Percentiles rank a stretch among this genome's conserved stretches.
Evolutionary conservation across 2,113 vertebrate genomes (phyloP).

Genomic region (Psophia crepitans): DNA sequence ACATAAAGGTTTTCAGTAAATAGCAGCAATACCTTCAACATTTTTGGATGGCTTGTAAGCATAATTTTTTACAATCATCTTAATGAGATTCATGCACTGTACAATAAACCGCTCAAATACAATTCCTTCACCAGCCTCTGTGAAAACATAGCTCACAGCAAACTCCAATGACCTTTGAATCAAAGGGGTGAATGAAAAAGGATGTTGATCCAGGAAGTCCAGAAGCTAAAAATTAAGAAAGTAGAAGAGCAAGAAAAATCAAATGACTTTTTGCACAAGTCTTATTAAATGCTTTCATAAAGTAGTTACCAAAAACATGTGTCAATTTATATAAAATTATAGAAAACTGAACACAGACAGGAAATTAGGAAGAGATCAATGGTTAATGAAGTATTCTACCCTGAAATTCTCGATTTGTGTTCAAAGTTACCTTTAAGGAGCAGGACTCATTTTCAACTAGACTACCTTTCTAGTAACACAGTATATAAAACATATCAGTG

Average conservation of each 20-base stretch:
- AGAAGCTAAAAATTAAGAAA: constrained; percentile 79
- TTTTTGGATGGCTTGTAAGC: constrained; percentile 95
- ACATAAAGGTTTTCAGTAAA: background rate
- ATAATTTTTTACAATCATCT: constrained; percentile 97
- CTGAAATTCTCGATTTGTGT: background rate
- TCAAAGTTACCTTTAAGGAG: background rate
- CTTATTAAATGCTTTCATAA: background rate
- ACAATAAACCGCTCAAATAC: constrained; percentile 95
- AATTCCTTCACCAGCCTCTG: constrained; percentile 89
- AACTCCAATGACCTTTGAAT: constrained; percentile 94
- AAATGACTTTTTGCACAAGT: background rate
- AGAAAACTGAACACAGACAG: background rate
- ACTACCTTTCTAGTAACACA: background rate
- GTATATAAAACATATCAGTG: background rate
- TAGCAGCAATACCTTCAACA: constrained; percentile 82
- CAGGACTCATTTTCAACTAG: background rate
- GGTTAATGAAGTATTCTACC: background rate
- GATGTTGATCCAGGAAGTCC: constrained; percentile 94
- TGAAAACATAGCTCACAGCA: constrained; percentile 93
- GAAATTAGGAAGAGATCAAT: background rate
- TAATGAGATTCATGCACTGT: constrained; percentile 98
- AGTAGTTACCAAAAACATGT: background rate
- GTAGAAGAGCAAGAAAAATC: background rate
- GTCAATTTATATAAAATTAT: background rate
- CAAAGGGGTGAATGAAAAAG: constrained; percentile 89